Conservation (phyloP, 2,797 vertebrate species). For the Prunella strophiata region DNA sequence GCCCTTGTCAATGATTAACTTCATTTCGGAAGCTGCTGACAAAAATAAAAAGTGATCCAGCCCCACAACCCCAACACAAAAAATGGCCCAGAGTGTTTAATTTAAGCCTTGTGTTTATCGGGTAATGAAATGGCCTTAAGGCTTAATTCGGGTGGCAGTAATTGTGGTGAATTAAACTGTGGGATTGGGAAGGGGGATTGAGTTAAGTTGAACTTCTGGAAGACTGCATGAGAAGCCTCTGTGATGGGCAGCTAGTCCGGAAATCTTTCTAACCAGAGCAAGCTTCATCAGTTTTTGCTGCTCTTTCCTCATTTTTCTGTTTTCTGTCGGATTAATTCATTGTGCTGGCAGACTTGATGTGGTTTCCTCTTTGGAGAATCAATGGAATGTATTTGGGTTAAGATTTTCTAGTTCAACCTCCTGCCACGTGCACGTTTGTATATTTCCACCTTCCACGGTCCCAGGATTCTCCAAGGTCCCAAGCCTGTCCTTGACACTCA, state of each 20-base stretch:
- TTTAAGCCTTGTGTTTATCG: slow-evolving; percentile 68
- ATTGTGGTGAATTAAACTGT: slow-evolving; percentile 60
- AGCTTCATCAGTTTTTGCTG: neutral
- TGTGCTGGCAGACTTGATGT: neutral
- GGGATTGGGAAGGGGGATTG: neutral
- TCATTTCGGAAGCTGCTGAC: slow-evolving; percentile 33
- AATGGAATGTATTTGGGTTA: neutral
- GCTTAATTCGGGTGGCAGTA: slow-evolving; percentile 24
- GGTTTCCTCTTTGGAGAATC: neutral
- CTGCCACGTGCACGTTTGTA: neutral
- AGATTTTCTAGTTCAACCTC: neutral
- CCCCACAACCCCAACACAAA: slow-evolving; percentile 14
- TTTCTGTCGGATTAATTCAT: neutral
- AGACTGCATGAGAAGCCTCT: neutral
- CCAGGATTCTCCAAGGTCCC: neutral
- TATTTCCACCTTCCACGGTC: fast-evolving
- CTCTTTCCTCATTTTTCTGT: neutral
- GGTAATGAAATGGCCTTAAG: slow-evolving; percentile 15
- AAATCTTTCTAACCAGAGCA: neutral
- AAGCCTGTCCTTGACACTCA: neutral
- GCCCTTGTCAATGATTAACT: slow-evolving; percentile 69
- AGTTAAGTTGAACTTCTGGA: neutral
- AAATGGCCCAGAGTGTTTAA: slow-evolving; percentile 60
- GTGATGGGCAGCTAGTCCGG: neutral
- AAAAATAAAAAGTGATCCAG: slow-evolving; percentile 41